phyloP scores from a whole-genome alignment of 2,888 invertebrate genomes.

The Drosophila differens region DNA sequence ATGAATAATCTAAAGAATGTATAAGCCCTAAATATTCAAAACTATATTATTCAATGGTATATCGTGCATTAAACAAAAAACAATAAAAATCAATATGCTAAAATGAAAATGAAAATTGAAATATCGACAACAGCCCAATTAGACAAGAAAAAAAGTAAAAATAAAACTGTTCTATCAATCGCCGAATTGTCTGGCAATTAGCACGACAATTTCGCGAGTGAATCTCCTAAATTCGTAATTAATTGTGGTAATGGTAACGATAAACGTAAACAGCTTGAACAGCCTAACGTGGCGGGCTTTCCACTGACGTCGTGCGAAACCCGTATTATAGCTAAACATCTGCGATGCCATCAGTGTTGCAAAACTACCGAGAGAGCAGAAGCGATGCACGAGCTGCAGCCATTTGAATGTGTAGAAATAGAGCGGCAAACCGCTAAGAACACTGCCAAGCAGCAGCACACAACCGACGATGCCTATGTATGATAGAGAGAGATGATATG shows the following conservation, averaged over 20 bases:
- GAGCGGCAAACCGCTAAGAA: constrained; percentile 65
- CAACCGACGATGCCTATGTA: constrained; percentile 77
- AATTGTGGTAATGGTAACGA: constrained; percentile 60
- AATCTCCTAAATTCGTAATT: constrained; percentile 63
- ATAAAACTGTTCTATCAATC: not conserved
- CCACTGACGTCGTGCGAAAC: constrained; percentile 81
- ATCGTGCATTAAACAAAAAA: constrained; percentile 30
- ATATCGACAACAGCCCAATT: constrained; percentile 5
- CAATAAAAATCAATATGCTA: constrained; percentile 16
- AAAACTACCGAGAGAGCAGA: constrained; percentile 73
- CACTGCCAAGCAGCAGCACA: constrained; percentile 62
- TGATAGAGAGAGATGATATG: constrained; percentile 12
- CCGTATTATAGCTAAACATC: constrained; percentile 81
- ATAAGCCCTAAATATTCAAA: constrained; percentile 44
- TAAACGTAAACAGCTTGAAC: constrained; percentile 73
- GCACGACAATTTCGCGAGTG: constrained; percentile 35
- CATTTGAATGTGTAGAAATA: constrained; percentile 41
- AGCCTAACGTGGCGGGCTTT: constrained; percentile 55
- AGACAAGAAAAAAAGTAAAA: not conserved
- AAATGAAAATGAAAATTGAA: not conserved
- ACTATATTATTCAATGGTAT: constrained; percentile 50
- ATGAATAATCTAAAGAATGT: constrained; percentile 20
- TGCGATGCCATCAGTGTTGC: constrained; percentile 75
- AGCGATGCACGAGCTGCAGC: constrained; percentile 67
- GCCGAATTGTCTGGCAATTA: constrained; percentile 27